Conservation (phyloP, 2,888 invertebrate genomes). For the Uropetala carovei region DNA sequence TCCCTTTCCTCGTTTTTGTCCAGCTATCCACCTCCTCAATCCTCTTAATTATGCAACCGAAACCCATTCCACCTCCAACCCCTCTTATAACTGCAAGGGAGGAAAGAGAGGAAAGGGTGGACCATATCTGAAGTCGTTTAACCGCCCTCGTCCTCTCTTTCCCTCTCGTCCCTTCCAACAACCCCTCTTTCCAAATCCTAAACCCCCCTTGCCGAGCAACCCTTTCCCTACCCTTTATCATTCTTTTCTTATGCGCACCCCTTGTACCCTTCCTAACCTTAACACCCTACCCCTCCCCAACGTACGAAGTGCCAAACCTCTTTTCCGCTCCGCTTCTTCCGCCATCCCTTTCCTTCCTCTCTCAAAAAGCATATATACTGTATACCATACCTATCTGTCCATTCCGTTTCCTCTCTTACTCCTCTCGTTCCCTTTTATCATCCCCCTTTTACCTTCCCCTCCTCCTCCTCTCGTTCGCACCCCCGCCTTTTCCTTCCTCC, state of each 20-base stretch:
- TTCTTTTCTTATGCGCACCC: not conserved
- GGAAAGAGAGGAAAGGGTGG: not conserved
- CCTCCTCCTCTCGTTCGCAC: not conserved
- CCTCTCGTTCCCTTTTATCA: not conserved
- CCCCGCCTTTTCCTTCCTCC: not conserved
- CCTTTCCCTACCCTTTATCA: slow-evolving; percentile 49
- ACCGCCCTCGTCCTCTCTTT: slow-evolving; percentile 24
- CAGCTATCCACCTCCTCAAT: slow-evolving; percentile 22
- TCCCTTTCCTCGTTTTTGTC: not conserved
- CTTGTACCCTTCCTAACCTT: slow-evolving; percentile 36
- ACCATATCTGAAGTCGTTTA: slow-evolving; percentile 57
- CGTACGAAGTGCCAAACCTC: not conserved
- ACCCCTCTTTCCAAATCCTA: slow-evolving; percentile 23
- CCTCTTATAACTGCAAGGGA: slow-evolving; percentile 22
- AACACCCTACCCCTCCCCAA: not conserved
- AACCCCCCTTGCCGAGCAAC: slow-evolving; percentile 21
- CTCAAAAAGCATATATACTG: not conserved
- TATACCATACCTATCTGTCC: not conserved
- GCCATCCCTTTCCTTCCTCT: not conserved
- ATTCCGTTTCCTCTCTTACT: not conserved
- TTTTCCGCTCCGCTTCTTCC: not conserved
- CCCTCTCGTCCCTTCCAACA: not conserved
- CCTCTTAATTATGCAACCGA: slow-evolving; percentile 53
- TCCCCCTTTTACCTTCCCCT: not conserved
- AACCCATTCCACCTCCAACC: slow-evolving; percentile 37